Conservation (phyloP, 2,888 invertebrate species). For the Drosophila bunnanda region DNA sequence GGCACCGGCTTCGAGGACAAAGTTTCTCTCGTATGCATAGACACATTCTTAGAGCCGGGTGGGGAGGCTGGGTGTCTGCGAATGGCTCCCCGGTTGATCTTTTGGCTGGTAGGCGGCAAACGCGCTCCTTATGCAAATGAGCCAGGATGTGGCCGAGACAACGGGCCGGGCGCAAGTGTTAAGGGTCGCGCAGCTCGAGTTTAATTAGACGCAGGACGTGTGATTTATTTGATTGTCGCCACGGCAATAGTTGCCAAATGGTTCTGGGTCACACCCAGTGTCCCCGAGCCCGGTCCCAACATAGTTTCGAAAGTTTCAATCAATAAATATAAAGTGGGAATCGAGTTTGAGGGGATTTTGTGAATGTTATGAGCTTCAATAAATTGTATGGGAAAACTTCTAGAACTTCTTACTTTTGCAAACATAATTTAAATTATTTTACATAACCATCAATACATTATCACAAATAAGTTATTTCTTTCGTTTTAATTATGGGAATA, state of each 20-base stretch:
- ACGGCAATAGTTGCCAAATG: constrained; percentile 34
- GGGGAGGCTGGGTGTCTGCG: constrained; percentile 29
- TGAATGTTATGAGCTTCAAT: constrained; percentile 13
- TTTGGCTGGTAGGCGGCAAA: constrained; percentile 69
- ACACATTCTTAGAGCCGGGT: constrained; percentile 57
- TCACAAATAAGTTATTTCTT: no score
- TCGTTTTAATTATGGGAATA: neutral
- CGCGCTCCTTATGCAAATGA: constrained; percentile 73
- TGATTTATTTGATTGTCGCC: constrained; percentile 81
- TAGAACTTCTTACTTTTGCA: neutral
- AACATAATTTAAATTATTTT: neutral
- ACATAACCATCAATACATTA: neutral
- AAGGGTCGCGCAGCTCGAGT: constrained; percentile 82
- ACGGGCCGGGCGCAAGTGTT: constrained; percentile 71
- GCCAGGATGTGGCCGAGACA: constrained; percentile 42
- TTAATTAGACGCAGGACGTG: constrained; percentile 83
- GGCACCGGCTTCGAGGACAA: constrained; percentile 32
- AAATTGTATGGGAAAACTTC: constrained; percentile 20
- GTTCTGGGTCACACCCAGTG: constrained; percentile 35
- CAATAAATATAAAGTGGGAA: constrained; percentile 45
- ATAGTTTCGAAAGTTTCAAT: constrained; percentile 44
- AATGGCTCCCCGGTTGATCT: constrained; percentile 77
- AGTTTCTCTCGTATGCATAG: constrained; percentile 68
- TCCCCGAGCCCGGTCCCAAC: neutral
- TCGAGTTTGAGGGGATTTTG: constrained; percentile 9